phyloP scores from a whole-genome alignment of 2,888 invertebrate genomes.

The Diarsia mendica region DNA sequence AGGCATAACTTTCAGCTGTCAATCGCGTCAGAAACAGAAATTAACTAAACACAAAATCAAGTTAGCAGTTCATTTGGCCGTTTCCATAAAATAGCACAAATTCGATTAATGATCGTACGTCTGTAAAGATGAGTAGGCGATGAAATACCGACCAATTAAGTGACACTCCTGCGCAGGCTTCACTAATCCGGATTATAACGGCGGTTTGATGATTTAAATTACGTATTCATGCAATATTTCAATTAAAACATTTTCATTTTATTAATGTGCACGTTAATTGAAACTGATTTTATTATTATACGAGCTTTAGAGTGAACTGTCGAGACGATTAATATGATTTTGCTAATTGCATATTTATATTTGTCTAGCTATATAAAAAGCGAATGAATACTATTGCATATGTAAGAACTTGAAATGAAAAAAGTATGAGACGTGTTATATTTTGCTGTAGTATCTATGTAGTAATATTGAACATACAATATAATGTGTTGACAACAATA shows the following conservation, averaged over 20 bases:
- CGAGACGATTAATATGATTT: slow-evolving; percentile 44
- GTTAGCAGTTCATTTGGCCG: slow-evolving; percentile 29
- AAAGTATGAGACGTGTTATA: slow-evolving; percentile 4
- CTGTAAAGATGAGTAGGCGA: slow-evolving; percentile 68
- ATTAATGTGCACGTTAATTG: slow-evolving; percentile 43
- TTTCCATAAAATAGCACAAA: slow-evolving; percentile 50
- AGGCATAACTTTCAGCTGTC: slow-evolving; percentile 13
- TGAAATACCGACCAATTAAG: slow-evolving; percentile 68
- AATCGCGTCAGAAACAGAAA: slow-evolving; percentile 26
- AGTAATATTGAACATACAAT: slow-evolving; percentile 5
- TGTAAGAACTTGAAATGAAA: background rate
- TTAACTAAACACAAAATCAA: slow-evolving; percentile 26
- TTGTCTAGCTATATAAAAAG: slow-evolving; percentile 18
- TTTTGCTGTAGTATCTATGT: slow-evolving; percentile 4
- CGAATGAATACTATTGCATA: background rate
- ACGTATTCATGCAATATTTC: slow-evolving; percentile 49
- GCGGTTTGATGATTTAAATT: slow-evolving; percentile 46
- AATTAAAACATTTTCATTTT: slow-evolving; percentile 52
- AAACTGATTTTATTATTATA: slow-evolving; percentile 44
- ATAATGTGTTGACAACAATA: slow-evolving; percentile 62
- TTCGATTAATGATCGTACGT: slow-evolving; percentile 57
- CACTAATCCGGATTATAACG: slow-evolving; percentile 65
- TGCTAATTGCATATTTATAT: slow-evolving; percentile 39
- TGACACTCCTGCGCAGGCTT: slow-evolving; percentile 65
- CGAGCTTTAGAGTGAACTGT: slow-evolving; percentile 41